Evolutionary conservation across 2,797 vertebrate species (phyloP).

Genomic region (Squalus acanthias): DNA sequence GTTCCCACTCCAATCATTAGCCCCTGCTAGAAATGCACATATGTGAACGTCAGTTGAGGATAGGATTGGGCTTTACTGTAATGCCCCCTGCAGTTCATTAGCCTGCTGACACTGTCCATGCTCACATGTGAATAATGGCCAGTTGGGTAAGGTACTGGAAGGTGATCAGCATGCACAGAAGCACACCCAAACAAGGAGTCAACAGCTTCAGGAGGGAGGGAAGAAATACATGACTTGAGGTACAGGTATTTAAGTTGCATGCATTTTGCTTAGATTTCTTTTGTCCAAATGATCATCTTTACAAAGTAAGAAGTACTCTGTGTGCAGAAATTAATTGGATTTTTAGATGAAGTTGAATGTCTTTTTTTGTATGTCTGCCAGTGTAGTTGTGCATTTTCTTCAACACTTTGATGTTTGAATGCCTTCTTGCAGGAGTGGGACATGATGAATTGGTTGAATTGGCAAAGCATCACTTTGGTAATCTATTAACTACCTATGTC

Average conservation of each 20-base stretch:
- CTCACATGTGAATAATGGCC: neutral
- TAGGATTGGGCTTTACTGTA: neutral
- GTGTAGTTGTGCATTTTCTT: neutral
- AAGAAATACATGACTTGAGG: neutral
- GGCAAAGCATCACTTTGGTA: constrained; percentile 87
- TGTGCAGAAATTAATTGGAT: neutral
- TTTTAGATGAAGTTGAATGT: neutral
- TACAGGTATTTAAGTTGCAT: neutral
- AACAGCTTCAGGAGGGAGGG: neutral
- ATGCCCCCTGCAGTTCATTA: neutral
- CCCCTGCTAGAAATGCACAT: neutral
- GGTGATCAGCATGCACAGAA: neutral
- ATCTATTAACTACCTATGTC: constrained; percentile 68
- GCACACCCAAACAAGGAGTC: neutral
- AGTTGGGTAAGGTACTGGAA: neutral
- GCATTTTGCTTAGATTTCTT: neutral
- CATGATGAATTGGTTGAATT: constrained; percentile 80
- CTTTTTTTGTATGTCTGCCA: neutral
- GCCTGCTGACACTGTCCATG: neutral
- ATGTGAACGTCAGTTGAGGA: neutral
- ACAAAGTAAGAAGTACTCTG: neutral
- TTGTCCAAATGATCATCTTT: neutral
- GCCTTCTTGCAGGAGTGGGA: constrained; percentile 69
- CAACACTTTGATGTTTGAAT: neutral
- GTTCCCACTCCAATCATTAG: too few species aligned